phyloP scores from a whole-genome alignment of 2,888 invertebrate genomes.

The Cyclophora albipunctata region DNA sequence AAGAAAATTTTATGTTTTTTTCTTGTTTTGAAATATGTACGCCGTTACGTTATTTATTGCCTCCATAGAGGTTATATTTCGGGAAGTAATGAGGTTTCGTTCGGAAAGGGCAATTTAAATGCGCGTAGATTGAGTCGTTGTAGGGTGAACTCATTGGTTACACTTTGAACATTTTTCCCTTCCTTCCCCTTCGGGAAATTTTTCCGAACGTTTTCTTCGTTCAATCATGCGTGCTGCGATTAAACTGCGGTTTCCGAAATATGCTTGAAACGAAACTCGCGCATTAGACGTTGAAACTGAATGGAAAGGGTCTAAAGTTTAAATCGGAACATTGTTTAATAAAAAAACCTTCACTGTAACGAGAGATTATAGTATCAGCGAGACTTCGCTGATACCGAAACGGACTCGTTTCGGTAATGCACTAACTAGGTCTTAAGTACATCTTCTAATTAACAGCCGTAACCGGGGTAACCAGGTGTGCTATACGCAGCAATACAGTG shows the following conservation, averaged over 20 bases:
- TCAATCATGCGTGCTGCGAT: constrained; percentile 31
- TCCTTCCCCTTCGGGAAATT: constrained; percentile 22
- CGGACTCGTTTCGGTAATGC: no score
- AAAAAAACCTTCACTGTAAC: no score
- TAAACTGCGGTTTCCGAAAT: constrained; percentile 29
- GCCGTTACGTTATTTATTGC: constrained; percentile 72
- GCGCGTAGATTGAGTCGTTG: constrained; percentile 71
- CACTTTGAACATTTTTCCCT: constrained; percentile 28
- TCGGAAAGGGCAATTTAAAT: constrained; percentile 74
- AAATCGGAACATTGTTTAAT: no score
- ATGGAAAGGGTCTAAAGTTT: no score
- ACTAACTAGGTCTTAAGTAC: no score
- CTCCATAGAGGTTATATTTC: constrained; percentile 73
- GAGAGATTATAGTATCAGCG: no score
- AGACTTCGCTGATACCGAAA: no score
- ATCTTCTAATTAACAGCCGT: no score
- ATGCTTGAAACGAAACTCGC: constrained; percentile 14
- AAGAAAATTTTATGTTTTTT: constrained; percentile 71
- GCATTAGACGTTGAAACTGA: no score
- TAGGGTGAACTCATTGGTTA: constrained; percentile 47
- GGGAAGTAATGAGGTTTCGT: constrained; percentile 74
- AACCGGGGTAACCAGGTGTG: no score
- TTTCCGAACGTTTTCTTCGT: constrained; percentile 26
- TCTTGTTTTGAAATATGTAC: constrained; percentile 75
- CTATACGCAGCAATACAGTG: no score